These are phyloP conservation scores for Eurypyga helias DNA, from an alignment of 2,113 vertebrate genomes.

Conservation along the genomic window DNA sequence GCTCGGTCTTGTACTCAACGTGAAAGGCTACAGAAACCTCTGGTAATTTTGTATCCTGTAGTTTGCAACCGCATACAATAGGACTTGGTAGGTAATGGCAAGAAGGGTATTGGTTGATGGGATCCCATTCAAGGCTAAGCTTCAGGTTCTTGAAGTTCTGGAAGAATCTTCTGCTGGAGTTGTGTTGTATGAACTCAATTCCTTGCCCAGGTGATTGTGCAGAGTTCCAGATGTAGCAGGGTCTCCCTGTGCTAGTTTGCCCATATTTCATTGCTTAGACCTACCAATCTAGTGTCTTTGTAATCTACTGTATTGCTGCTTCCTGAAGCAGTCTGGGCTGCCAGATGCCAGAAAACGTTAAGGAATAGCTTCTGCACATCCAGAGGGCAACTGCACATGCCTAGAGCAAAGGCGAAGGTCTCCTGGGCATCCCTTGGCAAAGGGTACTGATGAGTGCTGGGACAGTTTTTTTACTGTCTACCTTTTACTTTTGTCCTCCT, in stretches of 20 bases:
- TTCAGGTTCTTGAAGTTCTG: neutral
- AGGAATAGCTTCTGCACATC: neutral
- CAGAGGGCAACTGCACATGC: neutral
- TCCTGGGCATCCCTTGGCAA: neutral
- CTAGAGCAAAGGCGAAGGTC: neutral
- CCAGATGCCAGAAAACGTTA: neutral
- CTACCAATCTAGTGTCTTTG: neutral
- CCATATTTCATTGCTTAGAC: neutral
- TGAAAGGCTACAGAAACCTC: neutral
- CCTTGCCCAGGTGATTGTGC: neutral
- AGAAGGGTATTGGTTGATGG: neutral
- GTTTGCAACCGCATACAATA: neutral
- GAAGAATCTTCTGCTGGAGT: neutral
- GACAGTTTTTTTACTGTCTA: neutral
- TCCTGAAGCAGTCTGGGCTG: neutral
- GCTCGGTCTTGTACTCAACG: neutral
- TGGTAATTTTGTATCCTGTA: neutral
- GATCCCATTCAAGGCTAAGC: neutral
- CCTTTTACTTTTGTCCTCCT: neutral
- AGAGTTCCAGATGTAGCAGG: neutral
- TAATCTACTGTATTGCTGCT: neutral
- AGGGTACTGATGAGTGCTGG: neutral
- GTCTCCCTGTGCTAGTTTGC: neutral
- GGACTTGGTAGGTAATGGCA: neutral
- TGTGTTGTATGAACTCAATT: neutral